A percentile compares a stretch with the other conserved stretches of the same genome.
Evolutionary conservation across 2,888 invertebrate genomes (phyloP).

Genomic region (Colostygia pectinataria): DNA sequence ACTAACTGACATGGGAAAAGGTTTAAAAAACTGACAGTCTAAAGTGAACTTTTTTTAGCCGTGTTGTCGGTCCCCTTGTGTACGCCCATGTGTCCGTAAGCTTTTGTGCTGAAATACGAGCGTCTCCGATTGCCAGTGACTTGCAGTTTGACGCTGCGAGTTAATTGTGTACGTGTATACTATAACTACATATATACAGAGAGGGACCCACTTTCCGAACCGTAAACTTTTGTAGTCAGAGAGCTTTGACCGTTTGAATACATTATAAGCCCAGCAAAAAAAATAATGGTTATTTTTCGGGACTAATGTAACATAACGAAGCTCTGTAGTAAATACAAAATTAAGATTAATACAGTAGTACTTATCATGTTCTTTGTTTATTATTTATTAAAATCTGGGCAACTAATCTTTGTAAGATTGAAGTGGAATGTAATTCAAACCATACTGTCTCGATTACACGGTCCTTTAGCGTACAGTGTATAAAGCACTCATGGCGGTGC

Average conservation of each 20-base stretch:
- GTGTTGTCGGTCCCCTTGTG: conserved; percentile 49
- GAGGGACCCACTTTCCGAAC: background rate
- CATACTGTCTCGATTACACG: no score
- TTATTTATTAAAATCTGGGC: no score
- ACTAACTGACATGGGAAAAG: background rate
- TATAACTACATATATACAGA: conserved; percentile 2
- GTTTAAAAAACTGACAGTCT: background rate
- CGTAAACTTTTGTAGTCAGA: conserved; percentile 7
- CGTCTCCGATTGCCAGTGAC: conserved; percentile 73
- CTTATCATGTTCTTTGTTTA: no score
- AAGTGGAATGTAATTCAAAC: no score
- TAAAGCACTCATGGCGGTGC: no score
- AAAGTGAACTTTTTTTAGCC: conserved; percentile 4
- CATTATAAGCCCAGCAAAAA: conserved; percentile 4
- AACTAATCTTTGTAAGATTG: no score
- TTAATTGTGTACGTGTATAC: conserved; percentile 63
- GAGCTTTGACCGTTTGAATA: conserved; percentile 8
- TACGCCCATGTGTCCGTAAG: conserved; percentile 48
- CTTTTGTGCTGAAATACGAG: conserved; percentile 72
- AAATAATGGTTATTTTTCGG: no score
- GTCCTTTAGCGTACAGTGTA: no score
- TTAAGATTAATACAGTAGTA: background rate
- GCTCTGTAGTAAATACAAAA: no score
- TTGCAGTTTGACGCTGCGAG: conserved; percentile 67
- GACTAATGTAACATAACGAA: no score